These are phyloP conservation scores for Merops nubicus DNA, from an alignment of 2,113 vertebrate species.

Conservation along the genomic window DNA sequence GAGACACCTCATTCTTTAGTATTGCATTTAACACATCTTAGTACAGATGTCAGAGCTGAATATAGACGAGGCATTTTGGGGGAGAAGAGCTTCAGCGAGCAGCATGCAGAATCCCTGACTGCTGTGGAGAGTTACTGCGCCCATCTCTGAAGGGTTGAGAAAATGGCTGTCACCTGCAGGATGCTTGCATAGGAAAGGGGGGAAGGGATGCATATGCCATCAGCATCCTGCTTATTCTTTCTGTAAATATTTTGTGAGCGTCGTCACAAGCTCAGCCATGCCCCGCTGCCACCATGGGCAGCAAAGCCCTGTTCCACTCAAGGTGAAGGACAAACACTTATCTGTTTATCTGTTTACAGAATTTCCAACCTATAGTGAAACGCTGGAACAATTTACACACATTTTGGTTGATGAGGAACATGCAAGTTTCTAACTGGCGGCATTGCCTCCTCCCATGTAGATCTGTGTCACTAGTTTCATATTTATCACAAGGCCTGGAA, in stretches of 20 bases:
- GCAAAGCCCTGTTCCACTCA: not conserved
- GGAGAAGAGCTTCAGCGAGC: not conserved
- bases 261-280: not conserved
- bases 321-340: not conserved
- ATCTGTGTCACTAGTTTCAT: not conserved
- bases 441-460: not conserved
- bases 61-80: not conserved
- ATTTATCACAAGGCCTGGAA: not conserved
- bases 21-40: not conserved
- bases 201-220: not conserved
- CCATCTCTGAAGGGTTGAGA: not conserved
- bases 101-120: not conserved
- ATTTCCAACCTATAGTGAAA: not conserved
- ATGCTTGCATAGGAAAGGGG: not conserved
- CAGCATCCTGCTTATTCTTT: not conserved
- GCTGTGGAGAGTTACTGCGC: accelerated
- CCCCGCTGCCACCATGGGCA: not conserved
- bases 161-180: not conserved
- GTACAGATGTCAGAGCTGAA: not conserved
- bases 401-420: not conserved
- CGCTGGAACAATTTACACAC: not conserved
- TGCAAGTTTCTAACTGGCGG: not conserved
- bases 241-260: not conserved
- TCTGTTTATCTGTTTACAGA: not conserved
- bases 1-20: not conserved